phyloP scores from a whole-genome alignment of 2,797 vertebrate species.

The Pipistrellus kuhlii region DNA sequence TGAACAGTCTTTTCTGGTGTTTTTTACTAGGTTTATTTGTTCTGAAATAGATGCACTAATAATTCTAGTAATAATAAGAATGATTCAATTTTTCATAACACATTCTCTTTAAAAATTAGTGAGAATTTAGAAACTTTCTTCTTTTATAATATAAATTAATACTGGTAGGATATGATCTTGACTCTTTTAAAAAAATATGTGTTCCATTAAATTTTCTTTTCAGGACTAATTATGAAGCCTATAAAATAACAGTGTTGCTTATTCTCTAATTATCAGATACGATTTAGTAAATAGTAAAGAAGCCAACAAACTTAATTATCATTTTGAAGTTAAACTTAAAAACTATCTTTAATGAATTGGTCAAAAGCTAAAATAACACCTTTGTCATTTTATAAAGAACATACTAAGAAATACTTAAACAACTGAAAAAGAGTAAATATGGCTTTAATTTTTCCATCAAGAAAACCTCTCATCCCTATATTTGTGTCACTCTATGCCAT shows the following conservation, averaged over 20 bases:
- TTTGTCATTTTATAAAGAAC: slow-evolving; percentile 37
- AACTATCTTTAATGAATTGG: not conserved
- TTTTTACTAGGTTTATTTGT: slow-evolving; percentile 9
- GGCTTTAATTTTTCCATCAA: not conserved
- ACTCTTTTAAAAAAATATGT: not conserved
- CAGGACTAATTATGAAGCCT: not conserved
- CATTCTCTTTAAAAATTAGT: not conserved
- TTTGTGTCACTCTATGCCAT: not conserved
- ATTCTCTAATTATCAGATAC: not conserved
- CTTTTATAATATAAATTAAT: slow-evolving; percentile 35
- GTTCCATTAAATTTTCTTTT: slow-evolving; percentile 38
- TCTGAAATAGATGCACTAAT: not conserved
- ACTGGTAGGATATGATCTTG: not conserved
- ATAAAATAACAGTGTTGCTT: slow-evolving; percentile 11
- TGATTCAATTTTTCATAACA: not conserved
- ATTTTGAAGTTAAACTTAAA: slow-evolving; percentile 28
- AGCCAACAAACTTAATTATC: not conserved
- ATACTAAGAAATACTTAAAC: not conserved
- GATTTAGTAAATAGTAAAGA: slow-evolving; percentile 13
- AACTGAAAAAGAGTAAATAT: not conserved
- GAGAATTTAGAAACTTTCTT: not conserved
- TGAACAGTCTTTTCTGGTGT: not conserved
- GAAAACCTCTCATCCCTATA: not conserved
- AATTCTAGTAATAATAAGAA: not conserved
- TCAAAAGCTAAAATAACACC: slow-evolving; percentile 21